A percentile compares a stretch with the other conserved stretches of the same genome.
phyloP scores from a whole-genome alignment of 2,888 invertebrate genomes.

The Drosophila imparisetae region DNA sequence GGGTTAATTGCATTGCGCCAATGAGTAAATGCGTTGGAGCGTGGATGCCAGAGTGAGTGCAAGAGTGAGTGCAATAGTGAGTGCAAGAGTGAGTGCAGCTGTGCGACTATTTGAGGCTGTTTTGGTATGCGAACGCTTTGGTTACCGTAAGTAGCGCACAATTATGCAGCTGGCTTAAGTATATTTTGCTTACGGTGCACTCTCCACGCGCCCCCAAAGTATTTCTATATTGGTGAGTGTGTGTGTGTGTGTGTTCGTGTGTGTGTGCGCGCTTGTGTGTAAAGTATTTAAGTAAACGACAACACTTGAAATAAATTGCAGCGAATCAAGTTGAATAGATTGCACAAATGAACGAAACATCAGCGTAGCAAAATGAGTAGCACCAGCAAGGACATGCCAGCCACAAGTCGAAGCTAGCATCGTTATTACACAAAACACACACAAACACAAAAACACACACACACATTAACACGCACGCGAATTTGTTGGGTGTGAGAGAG shows the following conservation, averaged over 20 bases:
- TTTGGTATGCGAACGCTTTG: conserved; percentile 7
- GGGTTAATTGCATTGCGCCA: conserved; percentile 65
- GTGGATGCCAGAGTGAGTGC: background rate
- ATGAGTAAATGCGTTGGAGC: background rate
- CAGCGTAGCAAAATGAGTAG: conserved; percentile 53
- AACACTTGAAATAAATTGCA: conserved; percentile 81
- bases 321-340: conserved; percentile 81
- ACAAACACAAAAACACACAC: conserved; percentile 17
- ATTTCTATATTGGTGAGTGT: background rate
- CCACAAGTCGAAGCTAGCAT: conserved; percentile 37
- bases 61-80: background rate
- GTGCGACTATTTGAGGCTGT: conserved; percentile 10
- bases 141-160: conserved; percentile 41
- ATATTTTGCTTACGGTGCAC: conserved; percentile 64
- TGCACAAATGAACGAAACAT: conserved; percentile 70
- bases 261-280: conserved; percentile 27
- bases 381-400: conserved; percentile 40
- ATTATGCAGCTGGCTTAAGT: conserved; percentile 54
- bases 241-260: conserved; percentile 4
- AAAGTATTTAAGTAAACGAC: conserved; percentile 78
- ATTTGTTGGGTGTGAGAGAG: conserved; percentile 10
- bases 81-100: background rate
- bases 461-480: background rate
- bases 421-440: conserved; percentile 29
- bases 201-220: conserved; percentile 46